These are phyloP conservation scores for Sapayoa aenigma DNA, from an alignment of 2,113 vertebrate genomes.

Conservation along the genomic window DNA sequence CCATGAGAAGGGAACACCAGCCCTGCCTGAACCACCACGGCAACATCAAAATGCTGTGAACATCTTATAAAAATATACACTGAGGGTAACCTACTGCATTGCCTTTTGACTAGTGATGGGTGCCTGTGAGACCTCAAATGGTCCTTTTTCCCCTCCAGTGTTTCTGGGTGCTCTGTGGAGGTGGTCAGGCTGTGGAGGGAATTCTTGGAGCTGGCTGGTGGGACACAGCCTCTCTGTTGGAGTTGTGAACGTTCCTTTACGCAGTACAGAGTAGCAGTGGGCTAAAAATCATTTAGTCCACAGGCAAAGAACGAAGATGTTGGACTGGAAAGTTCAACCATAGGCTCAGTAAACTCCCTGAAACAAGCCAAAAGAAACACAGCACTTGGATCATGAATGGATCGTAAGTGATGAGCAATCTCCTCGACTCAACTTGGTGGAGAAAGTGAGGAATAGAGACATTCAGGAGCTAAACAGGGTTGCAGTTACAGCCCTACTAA, in stretches of 20 bases:
- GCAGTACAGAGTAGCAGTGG: background rate
- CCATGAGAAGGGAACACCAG: background rate
- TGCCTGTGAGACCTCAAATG: background rate
- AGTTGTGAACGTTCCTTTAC: background rate
- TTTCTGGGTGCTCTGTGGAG: background rate
- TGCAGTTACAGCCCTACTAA: background rate
- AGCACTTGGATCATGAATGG: background rate
- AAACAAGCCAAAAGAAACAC: background rate
- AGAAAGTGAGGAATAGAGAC: background rate
- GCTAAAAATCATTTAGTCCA: background rate
- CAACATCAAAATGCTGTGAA: background rate
- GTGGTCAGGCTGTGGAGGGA: background rate
- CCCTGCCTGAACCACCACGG: background rate
- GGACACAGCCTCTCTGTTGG: background rate
- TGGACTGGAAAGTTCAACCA: background rate
- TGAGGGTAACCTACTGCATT: background rate
- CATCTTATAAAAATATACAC: background rate
- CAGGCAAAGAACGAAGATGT: background rate
- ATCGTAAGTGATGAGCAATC: background rate
- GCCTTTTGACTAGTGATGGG: background rate
- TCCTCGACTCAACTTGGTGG: background rate
- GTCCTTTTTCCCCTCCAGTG: background rate
- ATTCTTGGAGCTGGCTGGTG: background rate
- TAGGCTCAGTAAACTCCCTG: background rate
- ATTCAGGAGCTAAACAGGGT: background rate